phyloP scores from a whole-genome alignment of 2,888 invertebrate species.

The Gerris lacustris region DNA sequence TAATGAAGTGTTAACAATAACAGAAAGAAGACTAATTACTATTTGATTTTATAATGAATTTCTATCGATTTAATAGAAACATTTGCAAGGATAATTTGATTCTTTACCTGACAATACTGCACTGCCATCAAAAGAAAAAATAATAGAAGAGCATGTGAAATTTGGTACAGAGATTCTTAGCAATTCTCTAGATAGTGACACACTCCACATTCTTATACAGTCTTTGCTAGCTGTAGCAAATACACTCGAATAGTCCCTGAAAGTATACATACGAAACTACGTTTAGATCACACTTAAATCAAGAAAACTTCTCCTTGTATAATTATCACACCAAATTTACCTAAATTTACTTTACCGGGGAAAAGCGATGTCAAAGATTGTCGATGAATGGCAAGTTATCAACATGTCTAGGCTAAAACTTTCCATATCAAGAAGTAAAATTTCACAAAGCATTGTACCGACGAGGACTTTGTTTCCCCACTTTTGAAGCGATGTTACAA shows the following conservation, averaged over 20 bases:
- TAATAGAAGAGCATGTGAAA: constrained; percentile 66
- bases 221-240: constrained; percentile 79
- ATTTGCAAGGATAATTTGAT: too few species aligned
- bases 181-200: constrained; percentile 60
- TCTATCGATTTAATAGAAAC: too few species aligned
- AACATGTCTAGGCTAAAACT: constrained; percentile 57
- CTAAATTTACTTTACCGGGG: constrained; percentile 50
- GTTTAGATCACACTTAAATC: neutral
- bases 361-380: constrained; percentile 70
- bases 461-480: constrained; percentile 51
- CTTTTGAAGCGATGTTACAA: constrained; percentile 58
- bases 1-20: too few species aligned
- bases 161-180: constrained; percentile 75
- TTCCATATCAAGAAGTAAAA: constrained; percentile 58
- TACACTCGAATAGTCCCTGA: constrained; percentile 64
- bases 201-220: constrained; percentile 76
- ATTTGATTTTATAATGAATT: too few species aligned
- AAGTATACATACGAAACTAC: constrained; percentile 24
- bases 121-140: constrained; percentile 66
- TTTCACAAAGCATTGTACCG: constrained; percentile 67
- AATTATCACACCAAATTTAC: neutral
- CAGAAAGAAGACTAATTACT: too few species aligned
- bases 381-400: constrained; percentile 68
- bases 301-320: neutral
- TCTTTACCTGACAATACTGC: constrained; percentile 58